phyloP scores from a whole-genome alignment of 2,113 vertebrate species.

The Albula goreensis region DNA sequence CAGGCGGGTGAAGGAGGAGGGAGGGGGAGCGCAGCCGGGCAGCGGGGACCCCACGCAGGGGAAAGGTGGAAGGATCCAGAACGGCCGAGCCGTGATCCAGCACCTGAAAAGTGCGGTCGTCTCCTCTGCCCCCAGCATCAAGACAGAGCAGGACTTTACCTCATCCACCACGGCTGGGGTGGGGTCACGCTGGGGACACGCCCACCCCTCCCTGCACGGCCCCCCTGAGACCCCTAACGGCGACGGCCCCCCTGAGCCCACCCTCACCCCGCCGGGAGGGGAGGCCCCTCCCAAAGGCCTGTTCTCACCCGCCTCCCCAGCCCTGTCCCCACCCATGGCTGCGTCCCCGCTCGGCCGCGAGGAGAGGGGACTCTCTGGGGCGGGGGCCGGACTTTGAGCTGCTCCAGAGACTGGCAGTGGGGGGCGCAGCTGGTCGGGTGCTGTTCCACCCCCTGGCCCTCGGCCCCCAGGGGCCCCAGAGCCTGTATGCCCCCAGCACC shows the following conservation, averaged over 20 bases:
- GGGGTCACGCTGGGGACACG: constrained; percentile 63
- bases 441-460: constrained; percentile 79
- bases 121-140: constrained; percentile 62
- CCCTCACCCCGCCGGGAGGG: constrained; percentile 56
- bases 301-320: constrained; percentile 67
- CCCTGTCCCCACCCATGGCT: constrained; percentile 68
- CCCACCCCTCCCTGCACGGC: constrained; percentile 52
- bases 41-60: constrained; percentile 42
- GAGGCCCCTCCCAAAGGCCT: constrained; percentile 63
- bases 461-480: constrained; percentile 72
- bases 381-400: constrained; percentile 74
- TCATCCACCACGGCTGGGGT: constrained; percentile 26
- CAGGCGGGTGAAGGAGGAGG: constrained; percentile 74
- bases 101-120: constrained; percentile 58
- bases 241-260: constrained; percentile 67
- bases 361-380: constrained; percentile 51
- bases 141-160: constrained; percentile 71
- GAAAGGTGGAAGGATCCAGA: constrained; percentile 57
- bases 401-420: constrained; percentile 76
- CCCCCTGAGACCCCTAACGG: constrained; percentile 66
- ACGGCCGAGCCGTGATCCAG: constrained; percentile 71
- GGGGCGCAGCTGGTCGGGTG: constrained; percentile 71
- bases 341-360: constrained; percentile 70
- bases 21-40: constrained; percentile 49
- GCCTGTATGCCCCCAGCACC: constrained; percentile 81